Conservation (phyloP, 2,888 invertebrate genomes). For the Leucania comma region DNA sequence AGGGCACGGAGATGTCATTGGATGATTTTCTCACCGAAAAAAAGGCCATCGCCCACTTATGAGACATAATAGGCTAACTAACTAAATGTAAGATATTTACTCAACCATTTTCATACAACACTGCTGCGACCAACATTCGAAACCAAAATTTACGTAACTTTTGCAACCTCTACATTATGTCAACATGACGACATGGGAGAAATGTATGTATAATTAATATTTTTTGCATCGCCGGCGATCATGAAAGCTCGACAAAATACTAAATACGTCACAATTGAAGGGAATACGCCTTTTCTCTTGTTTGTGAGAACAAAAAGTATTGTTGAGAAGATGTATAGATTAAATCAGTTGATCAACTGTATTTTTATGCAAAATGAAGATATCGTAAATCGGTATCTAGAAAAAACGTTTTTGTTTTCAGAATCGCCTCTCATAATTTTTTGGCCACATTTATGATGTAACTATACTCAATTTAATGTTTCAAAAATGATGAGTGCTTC, state of each 20-base stretch:
- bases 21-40: no score
- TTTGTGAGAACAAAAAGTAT: constrained; percentile 44
- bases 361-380: constrained; percentile 27
- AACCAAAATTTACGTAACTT: not conserved
- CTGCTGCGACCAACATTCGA: not conserved
- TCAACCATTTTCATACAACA: no score
- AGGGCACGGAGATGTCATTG: no score
- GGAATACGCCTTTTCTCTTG: constrained; percentile 47
- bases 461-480: no score
- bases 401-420: not conserved
- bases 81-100: no score
- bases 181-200: constrained; percentile 39
- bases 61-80: no score
- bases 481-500: no score
- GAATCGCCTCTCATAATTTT: not conserved
- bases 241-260: constrained; percentile 57
- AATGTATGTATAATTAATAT: constrained; percentile 59
- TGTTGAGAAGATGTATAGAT: constrained; percentile 16
- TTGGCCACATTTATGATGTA: not conserved
- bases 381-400: not conserved
- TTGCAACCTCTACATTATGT: constrained; percentile 45
- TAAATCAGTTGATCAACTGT: constrained; percentile 21
- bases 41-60: no score
- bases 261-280: constrained; percentile 42
- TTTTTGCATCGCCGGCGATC: constrained; percentile 58